phyloP scores from a whole-genome alignment of 2,888 invertebrate genomes.

The Hirtodrosophila confusa region DNA sequence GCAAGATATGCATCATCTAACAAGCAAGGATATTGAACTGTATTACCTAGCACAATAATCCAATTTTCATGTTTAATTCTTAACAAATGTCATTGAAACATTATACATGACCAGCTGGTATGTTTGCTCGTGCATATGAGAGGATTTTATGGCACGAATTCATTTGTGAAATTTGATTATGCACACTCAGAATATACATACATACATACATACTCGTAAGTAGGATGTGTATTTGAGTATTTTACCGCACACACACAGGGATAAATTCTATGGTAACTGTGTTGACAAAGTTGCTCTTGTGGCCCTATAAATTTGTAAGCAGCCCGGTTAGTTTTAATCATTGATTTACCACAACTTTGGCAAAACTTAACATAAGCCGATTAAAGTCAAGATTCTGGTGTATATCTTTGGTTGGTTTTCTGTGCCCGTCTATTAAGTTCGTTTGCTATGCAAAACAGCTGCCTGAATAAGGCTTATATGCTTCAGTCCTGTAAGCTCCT shows the following conservation, averaged over 20 bases:
- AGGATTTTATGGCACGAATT: constrained; percentile 59
- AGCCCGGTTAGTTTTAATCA: constrained; percentile 37
- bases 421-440: constrained; percentile 9
- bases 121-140: constrained; percentile 56
- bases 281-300: constrained; percentile 50
- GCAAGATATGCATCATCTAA: no score
- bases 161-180: constrained; percentile 65
- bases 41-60: neutral
- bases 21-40: neutral
- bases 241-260: neutral
- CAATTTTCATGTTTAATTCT: neutral
- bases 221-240: constrained; percentile 11
- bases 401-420: constrained; percentile 11
- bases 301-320: constrained; percentile 56
- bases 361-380: constrained; percentile 53
- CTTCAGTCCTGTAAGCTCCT: constrained; percentile 26
- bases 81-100: constrained; percentile 25
- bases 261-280: constrained; percentile 3
- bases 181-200: constrained; percentile 42
- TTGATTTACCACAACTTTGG: constrained; percentile 45
- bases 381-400: constrained; percentile 49
- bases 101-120: constrained; percentile 13
- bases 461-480: constrained; percentile 31
- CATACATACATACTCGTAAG: constrained; percentile 5
- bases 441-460: constrained; percentile 36